Percentiles rank a stretch among this genome's conserved stretches.
These are phyloP conservation scores for Pseudomyrmex sp. DNA, from an alignment of 1,140 invertebrate species.

Conservation along the genomic window DNA sequence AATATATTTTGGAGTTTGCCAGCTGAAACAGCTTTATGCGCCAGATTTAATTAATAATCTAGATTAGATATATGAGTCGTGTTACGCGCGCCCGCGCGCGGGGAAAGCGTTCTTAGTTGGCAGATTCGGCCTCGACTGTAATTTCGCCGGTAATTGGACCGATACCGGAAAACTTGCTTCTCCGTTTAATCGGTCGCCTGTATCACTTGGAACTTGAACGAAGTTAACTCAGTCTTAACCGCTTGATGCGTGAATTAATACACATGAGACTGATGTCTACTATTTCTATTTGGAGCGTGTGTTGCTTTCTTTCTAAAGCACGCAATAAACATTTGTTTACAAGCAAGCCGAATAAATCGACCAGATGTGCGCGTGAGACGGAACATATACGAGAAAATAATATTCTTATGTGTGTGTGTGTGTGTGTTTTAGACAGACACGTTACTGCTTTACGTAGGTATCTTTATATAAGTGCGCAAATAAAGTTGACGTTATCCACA, in stretches of 20 bases:
- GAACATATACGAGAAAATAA: not conserved
- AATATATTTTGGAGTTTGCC: slow-evolving; percentile 77
- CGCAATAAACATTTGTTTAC: not conserved
- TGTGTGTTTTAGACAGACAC: not conserved
- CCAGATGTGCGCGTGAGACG: not conserved
- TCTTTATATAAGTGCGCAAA: not conserved
- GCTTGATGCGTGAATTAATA: not conserved
- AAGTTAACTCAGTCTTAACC: slow-evolving; percentile 27
- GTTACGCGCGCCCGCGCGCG: slow-evolving; percentile 10
- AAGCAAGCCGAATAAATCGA: no score
- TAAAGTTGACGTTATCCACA: slow-evolving; percentile 27
- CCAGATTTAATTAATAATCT: slow-evolving; percentile 82
- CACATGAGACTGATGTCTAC: not conserved
- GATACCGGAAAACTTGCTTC: slow-evolving; percentile 78
- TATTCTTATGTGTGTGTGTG: not conserved
- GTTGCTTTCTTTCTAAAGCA: not conserved
- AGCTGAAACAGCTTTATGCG: slow-evolving; percentile 78
- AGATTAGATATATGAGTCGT: slow-evolving; percentile 77
- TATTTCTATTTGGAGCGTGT: not conserved
- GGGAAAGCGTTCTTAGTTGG: slow-evolving; percentile 76
- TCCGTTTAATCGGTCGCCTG: slow-evolving; percentile 70
- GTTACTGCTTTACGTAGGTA: not conserved
- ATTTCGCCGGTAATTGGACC: slow-evolving; percentile 76
- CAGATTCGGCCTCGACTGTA: slow-evolving; percentile 71
- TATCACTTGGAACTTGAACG: slow-evolving; percentile 44